These are phyloP conservation scores for Corythornis vintsioides DNA, from an alignment of 2,113 vertebrate species.

Conservation along the genomic window DNA sequence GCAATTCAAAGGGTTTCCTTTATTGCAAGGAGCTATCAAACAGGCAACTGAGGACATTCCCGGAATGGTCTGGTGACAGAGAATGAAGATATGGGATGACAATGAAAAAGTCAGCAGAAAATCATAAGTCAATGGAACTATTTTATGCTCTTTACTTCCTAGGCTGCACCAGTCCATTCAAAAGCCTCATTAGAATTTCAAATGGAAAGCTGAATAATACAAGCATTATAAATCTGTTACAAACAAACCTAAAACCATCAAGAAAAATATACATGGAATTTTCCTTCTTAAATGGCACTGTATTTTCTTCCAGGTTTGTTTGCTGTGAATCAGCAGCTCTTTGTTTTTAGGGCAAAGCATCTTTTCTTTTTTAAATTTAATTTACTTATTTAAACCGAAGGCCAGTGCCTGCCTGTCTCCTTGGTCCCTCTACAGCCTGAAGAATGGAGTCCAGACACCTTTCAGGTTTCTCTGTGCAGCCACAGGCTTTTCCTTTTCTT, in stretches of 20 bases:
- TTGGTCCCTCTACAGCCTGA: not conserved
- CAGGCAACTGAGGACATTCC: conserved; percentile 34
- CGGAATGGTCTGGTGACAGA: conserved; percentile 14
- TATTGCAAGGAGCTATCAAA: not conserved
- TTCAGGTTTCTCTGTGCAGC: not conserved
- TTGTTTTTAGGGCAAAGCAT: conserved; percentile 21
- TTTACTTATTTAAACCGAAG: not conserved
- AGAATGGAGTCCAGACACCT: not conserved
- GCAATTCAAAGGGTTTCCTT: conserved; percentile 34
- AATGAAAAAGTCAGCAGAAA: conserved; percentile 62
- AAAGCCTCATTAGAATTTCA: conserved; percentile 78
- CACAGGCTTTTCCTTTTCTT: not conserved
- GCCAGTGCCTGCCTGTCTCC: not conserved
- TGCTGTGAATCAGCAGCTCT: conserved; percentile 43
- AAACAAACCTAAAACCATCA: conserved; percentile 72
- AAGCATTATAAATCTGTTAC: conserved; percentile 73
- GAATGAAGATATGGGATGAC: conserved; percentile 43
- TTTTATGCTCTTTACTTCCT: conserved; percentile 66
- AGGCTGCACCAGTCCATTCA: conserved; percentile 65
- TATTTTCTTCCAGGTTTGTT: conserved; percentile 36
- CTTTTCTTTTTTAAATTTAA: not conserved
- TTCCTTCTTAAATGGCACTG: conserved; percentile 45
- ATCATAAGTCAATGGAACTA: conserved; percentile 64
- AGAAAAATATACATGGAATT: conserved; percentile 74
- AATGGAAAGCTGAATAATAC: conserved; percentile 75